Evolutionary conservation across 1,140 invertebrate genomes (phyloP), one percentile per base, ranked within the genome.

Genomic region (Vanessa tameamea): DNA sequence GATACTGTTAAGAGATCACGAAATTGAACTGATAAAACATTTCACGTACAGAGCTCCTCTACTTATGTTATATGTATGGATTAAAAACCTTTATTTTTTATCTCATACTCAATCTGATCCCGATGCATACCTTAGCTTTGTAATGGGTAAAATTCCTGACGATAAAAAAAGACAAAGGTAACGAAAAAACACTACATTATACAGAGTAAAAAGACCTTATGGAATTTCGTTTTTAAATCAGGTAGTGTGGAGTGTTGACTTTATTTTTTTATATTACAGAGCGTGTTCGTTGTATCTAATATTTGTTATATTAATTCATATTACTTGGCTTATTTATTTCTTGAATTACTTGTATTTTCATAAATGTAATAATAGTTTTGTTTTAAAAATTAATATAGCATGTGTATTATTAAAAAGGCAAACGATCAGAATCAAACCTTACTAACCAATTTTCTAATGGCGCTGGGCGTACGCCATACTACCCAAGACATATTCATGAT

Each of bases 91-190:
- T 7, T 61, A 37, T 37, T 37, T 66, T 12, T 31, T 66, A 66
- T 66, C 64, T 51, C 64, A 47, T 66, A 31, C 20, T 51, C 64
- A 51, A 71, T 64, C 69, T 63, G 31, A 64, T 53, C 43, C 37
- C 68, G 31, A 71, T 53, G 48, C 69, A 71, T 71, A 71, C 61
- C 69, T 53, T 37, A 50, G 69, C 69, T 63, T 64, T 64, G 69
- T 71, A 26, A 51, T 71, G 26, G 37, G n/a, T 48, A 37, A 70
- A 63, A 71, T 71, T 71, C 69, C 69, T 71, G 14, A 64, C 59
- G 69, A 71, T 64, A 64, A 71, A 71, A 71, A 66, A 37, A 61
- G 26, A 37, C 64, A 48, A 55, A 70, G 68, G 47, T 26, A 55
- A 61, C 20, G 61, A 72, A 72, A 72, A 65, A 55, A 72, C 12